These are phyloP conservation scores for Saxicola maurus DNA, from an alignment of 2,797 vertebrate genomes.

Conservation along the genomic window DNA sequence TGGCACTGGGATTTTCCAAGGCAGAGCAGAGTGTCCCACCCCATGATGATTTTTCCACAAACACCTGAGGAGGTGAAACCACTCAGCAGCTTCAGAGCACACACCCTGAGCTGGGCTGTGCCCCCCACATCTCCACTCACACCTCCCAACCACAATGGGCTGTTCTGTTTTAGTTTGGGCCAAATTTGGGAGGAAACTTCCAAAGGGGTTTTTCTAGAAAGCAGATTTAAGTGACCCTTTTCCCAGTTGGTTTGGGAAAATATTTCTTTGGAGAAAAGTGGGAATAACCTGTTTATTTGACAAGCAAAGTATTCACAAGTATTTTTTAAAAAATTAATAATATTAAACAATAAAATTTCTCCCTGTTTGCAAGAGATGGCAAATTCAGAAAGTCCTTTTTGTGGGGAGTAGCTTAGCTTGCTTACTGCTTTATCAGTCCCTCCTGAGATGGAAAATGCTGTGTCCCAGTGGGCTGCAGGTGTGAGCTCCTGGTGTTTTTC, in stretches of 20 bases:
- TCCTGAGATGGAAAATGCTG: background rate
- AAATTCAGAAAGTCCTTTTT: background rate
- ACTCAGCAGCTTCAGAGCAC: background rate
- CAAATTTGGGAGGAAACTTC: background rate
- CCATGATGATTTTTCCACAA: background rate
- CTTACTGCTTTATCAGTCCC: background rate
- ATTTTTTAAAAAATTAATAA: background rate
- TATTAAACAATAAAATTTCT: background rate
- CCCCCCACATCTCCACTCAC: background rate
- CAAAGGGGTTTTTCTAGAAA: background rate
- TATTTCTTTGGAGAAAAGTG: background rate
- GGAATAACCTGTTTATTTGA: background rate
- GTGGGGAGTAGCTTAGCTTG: background rate
- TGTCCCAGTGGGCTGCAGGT: fast-evolving
- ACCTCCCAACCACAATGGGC: background rate
- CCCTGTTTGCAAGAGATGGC: background rate
- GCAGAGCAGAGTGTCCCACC: background rate
- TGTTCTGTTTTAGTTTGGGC: background rate
- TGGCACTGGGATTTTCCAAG: background rate
- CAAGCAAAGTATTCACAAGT: background rate
- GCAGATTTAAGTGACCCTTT: background rate
- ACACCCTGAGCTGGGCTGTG: background rate
- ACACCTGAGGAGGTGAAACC: background rate
- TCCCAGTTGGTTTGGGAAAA: fast-evolving
- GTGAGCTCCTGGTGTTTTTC: background rate